Conservation (phyloP, 1,140 invertebrate species). For the Ceratina australensis region DNA sequence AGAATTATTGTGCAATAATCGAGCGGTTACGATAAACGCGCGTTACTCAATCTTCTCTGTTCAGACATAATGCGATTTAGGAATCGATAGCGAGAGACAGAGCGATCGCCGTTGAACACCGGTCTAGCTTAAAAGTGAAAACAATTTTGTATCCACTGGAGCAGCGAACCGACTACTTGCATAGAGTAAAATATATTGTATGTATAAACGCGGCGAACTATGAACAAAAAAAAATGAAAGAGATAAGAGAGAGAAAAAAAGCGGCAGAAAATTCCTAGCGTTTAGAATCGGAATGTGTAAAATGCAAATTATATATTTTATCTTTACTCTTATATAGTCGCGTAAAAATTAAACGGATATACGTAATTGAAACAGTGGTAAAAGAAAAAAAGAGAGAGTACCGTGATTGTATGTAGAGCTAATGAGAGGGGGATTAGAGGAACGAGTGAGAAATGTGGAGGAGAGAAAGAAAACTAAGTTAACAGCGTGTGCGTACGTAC, state of each 20-base stretch:
- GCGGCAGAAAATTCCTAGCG: conserved; percentile 46
- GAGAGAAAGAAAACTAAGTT: background rate
- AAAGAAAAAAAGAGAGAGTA: conserved; percentile 42
- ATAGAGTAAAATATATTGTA: conserved; percentile 55
- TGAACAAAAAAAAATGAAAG: conserved; percentile 50
- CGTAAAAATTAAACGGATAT: conserved; percentile 64
- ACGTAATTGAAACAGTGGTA: conserved; percentile 56
- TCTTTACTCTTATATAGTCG: conserved; percentile 74
- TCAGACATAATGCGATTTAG: background rate
- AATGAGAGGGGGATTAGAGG: conserved; percentile 42
- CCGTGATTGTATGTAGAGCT: conserved; percentile 69
- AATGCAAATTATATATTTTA: conserved; percentile 79
- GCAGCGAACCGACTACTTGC: conserved; percentile 66
- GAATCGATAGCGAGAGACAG: conserved; percentile 25
- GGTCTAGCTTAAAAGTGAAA: conserved; percentile 67
- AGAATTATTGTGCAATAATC: conserved; percentile 42
- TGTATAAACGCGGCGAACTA: conserved; percentile 52
- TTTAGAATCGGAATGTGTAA: conserved; percentile 55
- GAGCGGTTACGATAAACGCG: background rate
- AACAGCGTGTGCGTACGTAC: conserved; percentile 56
- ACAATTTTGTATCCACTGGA: conserved; percentile 71
- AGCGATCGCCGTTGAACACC: conserved; percentile 66
- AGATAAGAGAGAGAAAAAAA: conserved; percentile 55
- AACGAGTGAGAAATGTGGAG: background rate
- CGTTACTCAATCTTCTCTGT: background rate